Conservation (phyloP, 2,113 vertebrate genomes). For the Chrysochloris asiatica region DNA sequence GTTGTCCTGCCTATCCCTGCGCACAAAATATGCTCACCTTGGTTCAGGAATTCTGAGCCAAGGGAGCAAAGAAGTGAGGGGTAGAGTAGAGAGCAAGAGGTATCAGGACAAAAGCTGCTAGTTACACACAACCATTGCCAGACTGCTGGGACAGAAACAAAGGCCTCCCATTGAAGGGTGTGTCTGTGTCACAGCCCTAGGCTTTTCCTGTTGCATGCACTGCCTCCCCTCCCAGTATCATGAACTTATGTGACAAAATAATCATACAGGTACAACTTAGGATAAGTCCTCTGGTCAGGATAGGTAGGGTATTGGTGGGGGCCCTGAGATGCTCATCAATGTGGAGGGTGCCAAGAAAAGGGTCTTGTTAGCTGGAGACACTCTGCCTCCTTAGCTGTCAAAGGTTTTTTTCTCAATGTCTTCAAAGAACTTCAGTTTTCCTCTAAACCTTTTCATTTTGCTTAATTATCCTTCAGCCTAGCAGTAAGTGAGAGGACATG, state of each 20-base stretch:
- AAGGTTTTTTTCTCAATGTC: slow-evolving; percentile 56
- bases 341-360: no score
- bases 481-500: slow-evolving; percentile 65
- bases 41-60: neutral
- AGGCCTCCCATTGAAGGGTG: neutral
- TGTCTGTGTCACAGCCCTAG: neutral
- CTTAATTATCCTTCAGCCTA: slow-evolving; percentile 64
- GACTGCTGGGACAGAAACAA: neutral
- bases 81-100: neutral
- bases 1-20: rapidly evolving
- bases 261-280: neutral
- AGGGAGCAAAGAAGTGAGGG: neutral
- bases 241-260: neutral
- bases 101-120: neutral
- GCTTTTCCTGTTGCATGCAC: neutral
- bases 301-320: rapidly evolving
- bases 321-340: neutral
- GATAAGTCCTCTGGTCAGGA: neutral
- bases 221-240: neutral
- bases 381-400: slow-evolving; percentile 60
- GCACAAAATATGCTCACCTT: neutral
- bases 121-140: neutral
- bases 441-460: slow-evolving; percentile 64
- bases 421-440: slow-evolving; percentile 41
- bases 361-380: neutral